These are phyloP conservation scores for Phalloptychus januarius DNA, from an alignment of 2,797 vertebrate genomes.

Conservation along the genomic window DNA sequence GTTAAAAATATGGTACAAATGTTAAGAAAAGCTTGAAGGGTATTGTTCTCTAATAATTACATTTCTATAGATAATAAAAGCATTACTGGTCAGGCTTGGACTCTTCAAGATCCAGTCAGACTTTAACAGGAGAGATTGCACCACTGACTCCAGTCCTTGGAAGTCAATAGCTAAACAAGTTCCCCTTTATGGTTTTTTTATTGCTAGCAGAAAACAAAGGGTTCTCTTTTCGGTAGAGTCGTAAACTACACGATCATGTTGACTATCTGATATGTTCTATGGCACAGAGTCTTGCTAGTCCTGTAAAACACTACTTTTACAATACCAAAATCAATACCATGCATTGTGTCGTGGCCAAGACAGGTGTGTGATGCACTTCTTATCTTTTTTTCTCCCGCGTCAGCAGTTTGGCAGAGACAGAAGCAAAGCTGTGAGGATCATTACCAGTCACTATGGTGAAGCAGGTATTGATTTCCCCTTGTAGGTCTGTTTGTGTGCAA, in stretches of 20 bases:
- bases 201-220: conserved; percentile 29
- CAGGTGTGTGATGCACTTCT: conserved; percentile 46
- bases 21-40: neutral
- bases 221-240: conserved; percentile 17
- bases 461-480: conserved; percentile 1
- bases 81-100: neutral
- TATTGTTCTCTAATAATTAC: neutral
- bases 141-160: neutral
- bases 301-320: conserved; percentile 22
- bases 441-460: neutral
- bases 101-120: neutral
- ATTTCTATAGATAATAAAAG: neutral
- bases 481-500: neutral
- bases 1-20: neutral
- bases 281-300: conserved; percentile 5
- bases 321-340: conserved; percentile 22
- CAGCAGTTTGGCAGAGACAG: conserved; percentile 26
- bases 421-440: neutral
- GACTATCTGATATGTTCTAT: conserved; percentile 22
- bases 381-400: conserved; percentile 16
- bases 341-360: conserved; percentile 13
- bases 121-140: neutral
- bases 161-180: neutral
- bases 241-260: neutral
- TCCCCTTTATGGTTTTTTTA: neutral